These are phyloP conservation scores for Drosophila equinoxialis DNA, from an alignment of 1,140 invertebrate species.

Conservation along the genomic window DNA sequence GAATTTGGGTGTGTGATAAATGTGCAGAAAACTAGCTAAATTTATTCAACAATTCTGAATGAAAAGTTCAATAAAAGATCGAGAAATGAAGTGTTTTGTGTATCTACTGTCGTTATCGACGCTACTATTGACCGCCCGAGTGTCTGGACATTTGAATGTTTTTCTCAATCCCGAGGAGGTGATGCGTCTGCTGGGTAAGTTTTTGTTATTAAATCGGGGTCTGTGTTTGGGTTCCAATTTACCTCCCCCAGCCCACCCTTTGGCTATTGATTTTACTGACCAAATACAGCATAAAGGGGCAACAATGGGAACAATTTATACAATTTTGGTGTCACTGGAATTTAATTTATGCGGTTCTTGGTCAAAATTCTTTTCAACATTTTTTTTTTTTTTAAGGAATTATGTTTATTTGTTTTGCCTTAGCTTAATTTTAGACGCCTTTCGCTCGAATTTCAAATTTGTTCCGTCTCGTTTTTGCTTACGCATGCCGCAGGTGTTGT, in stretches of 20 bases:
- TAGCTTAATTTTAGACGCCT: constrained; percentile 69
- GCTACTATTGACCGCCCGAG: constrained; percentile 53
- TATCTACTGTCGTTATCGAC: constrained; percentile 49
- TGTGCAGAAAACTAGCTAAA: constrained; percentile 54
- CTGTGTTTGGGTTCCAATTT: constrained; percentile 5
- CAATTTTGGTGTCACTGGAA: constrained; percentile 55
- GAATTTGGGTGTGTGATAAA: constrained; percentile 69
- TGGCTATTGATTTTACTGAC: constrained; percentile 68
- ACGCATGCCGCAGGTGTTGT: constrained; percentile 72
- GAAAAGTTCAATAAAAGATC: constrained; percentile 41
- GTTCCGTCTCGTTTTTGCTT: constrained; percentile 16
- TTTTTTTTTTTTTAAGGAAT: constrained; percentile 26
- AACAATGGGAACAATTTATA: constrained; percentile 40
- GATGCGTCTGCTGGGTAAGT: constrained; percentile 83
- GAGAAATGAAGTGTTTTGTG: constrained; percentile 38
- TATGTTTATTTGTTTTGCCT: constrained; percentile 69
- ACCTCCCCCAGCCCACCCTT: constrained; percentile 22
- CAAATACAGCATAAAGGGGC: not conserved
- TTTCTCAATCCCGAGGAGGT: constrained; percentile 83
- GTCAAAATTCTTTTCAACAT: constrained; percentile 39
- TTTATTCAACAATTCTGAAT: constrained; percentile 26
- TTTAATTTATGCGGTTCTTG: constrained; percentile 39
- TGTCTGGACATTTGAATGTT: constrained; percentile 81
- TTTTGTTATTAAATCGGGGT: not conserved
- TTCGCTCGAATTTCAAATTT: constrained; percentile 15